Base-by-base conservation (phyloP, 2,113 vertebrate species). In the Ramphastos sulfuratus region DNA sequence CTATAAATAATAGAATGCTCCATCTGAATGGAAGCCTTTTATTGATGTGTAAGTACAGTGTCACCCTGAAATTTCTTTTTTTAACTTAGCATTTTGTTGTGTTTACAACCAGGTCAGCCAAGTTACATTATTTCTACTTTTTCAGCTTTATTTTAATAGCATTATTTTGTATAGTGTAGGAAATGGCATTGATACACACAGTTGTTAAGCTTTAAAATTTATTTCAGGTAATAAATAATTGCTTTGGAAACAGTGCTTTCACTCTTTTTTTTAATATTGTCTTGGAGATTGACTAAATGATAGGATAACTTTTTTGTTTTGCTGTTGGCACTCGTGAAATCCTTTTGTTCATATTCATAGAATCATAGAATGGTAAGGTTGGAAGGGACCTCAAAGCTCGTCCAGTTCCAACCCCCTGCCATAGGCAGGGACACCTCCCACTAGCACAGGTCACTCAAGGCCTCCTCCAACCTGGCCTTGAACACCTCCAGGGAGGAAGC, bases 1-100 rank as follows among this genome's bases (percentile, higher is more conserved):
- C 67, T 95, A 87, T 96, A 94, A 97, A 96, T 95, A 95, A 96
- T 95, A 92, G 89, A 95, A 89, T 82, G 58, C 81, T 83, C 50
- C 66, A 39, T 90, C 78, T 95, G 92, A 86, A 95, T 79, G 85
- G 87, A 90, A 95, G 72, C 17, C 12, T 89, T 94, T 93, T 95
- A 89, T 93, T 95, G 95, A 94, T 89, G 80, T 82, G 35, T 89
- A 93, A 93, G 86, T 89, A 94, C 65, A 83, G 94, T 91, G 94
- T 96, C 93, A 96, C 92, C 88, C 91, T 95, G 89, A 95, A 95
- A 77, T 96, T 94, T 94, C 78, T 59, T 76, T 81, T 72, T 73
- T 76, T 73, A 92, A 85, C 69, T 77, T 85, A 61, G 3, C 8
- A 16, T 87, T 97, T 90, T 52, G 35, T 55, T 35, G 44, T 61